Base-by-base conservation (phyloP, 2,888 invertebrate genomes). In the Pheosia gnoma region DNA sequence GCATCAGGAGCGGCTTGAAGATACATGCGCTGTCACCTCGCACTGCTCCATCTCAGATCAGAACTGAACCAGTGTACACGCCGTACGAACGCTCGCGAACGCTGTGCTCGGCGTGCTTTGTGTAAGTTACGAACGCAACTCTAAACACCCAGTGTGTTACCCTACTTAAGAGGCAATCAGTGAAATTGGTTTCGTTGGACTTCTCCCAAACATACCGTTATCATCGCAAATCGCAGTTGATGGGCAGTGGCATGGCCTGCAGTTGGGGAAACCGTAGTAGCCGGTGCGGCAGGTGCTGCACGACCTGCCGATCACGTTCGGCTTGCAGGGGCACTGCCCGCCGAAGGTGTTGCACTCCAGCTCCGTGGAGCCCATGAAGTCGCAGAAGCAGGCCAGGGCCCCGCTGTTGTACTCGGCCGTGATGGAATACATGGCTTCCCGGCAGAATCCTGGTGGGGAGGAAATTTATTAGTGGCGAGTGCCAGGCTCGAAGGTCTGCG, bases 371-470 rank as follows among this genome's bases (percentile, higher is more conserved):
- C 99, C 99, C 63, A 96, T 96, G 77, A 96, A 96, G 85, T 98
- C 97, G 84, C 99, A 99, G 68, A 96, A 95, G 79, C 99, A 99
- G 0, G 96, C 95, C 53, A 98, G 85, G 0, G 99, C 99, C 0
- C 99, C 98, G 72, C 97, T 97, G 88, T 99, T 99, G 92, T 98
- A 99, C 64, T 98, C 97, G 0, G 98, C 95, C 0, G 99, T 98
- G 72, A 99, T 94, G 0, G 99, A 98, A 89, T 98, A 99, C 52
- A 98, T 97, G 0, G 98, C 96, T 69, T 98, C 97, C 56, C 96
- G 95, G 84, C 99, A 99, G 88, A 98, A 99, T 55, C 97, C 97
- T 94, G 86, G 41, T 13, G 37, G 7, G 7, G 38, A 25, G 25
- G 2, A 25, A 0, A 25, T 25, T 25, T 25, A 25, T 25, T 25